A percentile compares a stretch with the other conserved stretches of the same genome.
These are phyloP conservation scores for Australoheros facetus DNA, from an alignment of 2,797 vertebrate genomes.

Conservation along the genomic window DNA sequence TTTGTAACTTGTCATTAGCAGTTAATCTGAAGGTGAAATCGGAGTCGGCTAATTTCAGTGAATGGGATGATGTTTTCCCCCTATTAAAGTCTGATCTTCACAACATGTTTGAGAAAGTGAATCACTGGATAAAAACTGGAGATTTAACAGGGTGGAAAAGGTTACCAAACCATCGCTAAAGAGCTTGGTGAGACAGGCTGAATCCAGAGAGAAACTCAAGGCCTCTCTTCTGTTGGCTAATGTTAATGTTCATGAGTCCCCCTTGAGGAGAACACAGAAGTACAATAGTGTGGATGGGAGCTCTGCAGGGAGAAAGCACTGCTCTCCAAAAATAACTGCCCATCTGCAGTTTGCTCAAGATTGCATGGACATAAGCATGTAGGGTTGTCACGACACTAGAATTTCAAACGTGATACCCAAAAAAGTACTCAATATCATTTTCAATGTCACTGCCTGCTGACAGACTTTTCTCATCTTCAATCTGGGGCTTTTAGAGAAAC, in stretches of 20 bases:
- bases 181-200: not conserved
- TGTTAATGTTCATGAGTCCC: not conserved
- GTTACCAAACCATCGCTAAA: not conserved
- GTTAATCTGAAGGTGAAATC: not conserved
- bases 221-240: not conserved
- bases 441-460: not conserved
- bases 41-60: not conserved
- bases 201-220: not conserved
- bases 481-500: not conserved
- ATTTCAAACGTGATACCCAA: not conserved
- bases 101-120: not conserved
- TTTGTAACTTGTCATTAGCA: not conserved
- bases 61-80: not conserved
- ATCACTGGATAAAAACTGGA: not conserved
- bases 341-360: not conserved
- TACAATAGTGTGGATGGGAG: not conserved
- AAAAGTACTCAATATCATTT: not conserved
- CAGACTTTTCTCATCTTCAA: not conserved
- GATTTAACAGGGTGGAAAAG: not conserved
- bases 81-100: not conserved
- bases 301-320: not conserved
- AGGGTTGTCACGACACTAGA: not conserved
- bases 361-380: slow-evolving; percentile 1
- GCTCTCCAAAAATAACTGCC: slow-evolving; percentile 6
- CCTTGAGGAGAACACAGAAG: not conserved